Conservation (phyloP, 2,113 vertebrate species). For the Fukomys damarensis region DNA sequence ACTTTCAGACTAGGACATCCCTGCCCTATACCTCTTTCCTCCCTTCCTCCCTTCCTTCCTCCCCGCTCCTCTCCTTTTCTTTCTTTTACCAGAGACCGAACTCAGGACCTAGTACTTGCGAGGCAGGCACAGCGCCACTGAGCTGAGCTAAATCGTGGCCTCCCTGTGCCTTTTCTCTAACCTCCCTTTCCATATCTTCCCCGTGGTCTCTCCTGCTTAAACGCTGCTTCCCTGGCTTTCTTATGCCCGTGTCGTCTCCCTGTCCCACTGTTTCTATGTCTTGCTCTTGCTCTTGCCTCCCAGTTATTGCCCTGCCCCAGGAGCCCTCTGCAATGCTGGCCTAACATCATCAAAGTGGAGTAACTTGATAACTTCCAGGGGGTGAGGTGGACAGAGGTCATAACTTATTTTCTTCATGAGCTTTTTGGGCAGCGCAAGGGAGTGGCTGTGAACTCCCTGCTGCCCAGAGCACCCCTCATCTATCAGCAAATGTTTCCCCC, state of each 20-base stretch:
- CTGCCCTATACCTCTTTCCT: background rate
- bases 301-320: too few relatives aligned
- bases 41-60: too few relatives aligned
- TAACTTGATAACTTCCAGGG: background rate
- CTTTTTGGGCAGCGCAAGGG: constrained; percentile 30
- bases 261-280: background rate
- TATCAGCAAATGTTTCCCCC: background rate
- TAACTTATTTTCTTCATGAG: background rate
- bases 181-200: background rate
- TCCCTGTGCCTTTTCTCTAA: background rate
- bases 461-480: background rate
- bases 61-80: background rate
- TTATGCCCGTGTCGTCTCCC: background rate
- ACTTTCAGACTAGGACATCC: background rate
- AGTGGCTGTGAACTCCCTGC: background rate
- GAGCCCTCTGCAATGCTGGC: background rate
- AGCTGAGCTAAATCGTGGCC: too few relatives aligned
- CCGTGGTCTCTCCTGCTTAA: background rate
- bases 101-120: too few relatives aligned
- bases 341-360: background rate
- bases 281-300: background rate
- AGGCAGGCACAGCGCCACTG: too few relatives aligned
- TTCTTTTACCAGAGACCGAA: background rate
- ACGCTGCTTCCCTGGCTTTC: background rate
- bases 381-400: background rate